phyloP scores from a whole-genome alignment of 92 coral and sea anemone genomes.

The Porites rus region DNA sequence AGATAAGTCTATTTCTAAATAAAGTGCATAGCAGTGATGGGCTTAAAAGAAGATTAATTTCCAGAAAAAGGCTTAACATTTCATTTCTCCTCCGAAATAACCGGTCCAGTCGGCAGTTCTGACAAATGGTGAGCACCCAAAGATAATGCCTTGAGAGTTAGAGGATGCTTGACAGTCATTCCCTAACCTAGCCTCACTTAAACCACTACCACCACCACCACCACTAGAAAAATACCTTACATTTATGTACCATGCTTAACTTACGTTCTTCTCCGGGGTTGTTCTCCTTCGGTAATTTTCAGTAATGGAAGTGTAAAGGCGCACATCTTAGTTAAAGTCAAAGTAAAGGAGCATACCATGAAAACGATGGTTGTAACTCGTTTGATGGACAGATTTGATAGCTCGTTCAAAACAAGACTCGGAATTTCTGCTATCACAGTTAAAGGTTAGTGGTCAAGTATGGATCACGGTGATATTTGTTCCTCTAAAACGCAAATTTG shows the following conservation, averaged over 20 bases:
- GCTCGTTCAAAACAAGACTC: background rate
- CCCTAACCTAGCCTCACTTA: too few relatives aligned
- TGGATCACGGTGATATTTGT: background rate
- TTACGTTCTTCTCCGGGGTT: background rate
- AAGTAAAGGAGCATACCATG: background rate
- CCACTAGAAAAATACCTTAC: background rate
- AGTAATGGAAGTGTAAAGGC: conserved; percentile 10
- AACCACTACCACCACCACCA: background rate
- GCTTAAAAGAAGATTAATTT: too few relatives aligned
- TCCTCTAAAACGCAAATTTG: background rate
- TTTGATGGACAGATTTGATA: background rate
- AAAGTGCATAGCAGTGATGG: too few relatives aligned
- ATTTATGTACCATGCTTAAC: background rate
- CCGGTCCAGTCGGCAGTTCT: too few relatives aligned
- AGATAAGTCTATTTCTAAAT: too few relatives aligned
- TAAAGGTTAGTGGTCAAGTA: background rate
- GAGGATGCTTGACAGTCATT: too few relatives aligned
- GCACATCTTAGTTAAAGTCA: background rate
- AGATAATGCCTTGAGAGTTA: too few relatives aligned
- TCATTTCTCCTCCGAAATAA: too few relatives aligned
- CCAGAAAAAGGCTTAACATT: too few relatives aligned
- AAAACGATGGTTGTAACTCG: background rate
- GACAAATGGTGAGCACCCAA: too few relatives aligned
- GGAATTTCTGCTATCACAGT: background rate
- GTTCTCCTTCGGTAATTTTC: too few relatives aligned